These are phyloP conservation scores for Pollenia labialis DNA, from an alignment of 2,888 invertebrate genomes.

Conservation along the genomic window DNA sequence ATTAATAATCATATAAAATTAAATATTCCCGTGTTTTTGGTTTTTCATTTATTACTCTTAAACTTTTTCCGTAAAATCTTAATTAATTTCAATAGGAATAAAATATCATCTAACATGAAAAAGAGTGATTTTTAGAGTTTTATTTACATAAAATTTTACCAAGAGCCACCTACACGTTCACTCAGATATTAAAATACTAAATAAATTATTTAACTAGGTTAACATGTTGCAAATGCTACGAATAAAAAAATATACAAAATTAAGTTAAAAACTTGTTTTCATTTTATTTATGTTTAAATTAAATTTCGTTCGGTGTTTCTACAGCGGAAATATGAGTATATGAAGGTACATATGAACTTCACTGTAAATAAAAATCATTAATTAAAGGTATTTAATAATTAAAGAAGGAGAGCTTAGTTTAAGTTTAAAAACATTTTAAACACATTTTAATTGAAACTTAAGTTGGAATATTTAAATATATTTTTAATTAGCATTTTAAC, in stretches of 20 bases:
- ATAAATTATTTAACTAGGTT: constrained; percentile 64
- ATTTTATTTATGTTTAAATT: constrained; percentile 50
- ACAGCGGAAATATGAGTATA: constrained; percentile 29
- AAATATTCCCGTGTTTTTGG: neutral
- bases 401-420: no score
- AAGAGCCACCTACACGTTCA: neutral
- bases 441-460: no score
- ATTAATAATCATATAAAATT: neutral
- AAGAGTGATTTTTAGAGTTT: constrained; percentile 7
- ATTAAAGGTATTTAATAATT: constrained; percentile 8
- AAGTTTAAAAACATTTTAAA: no score
- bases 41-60: neutral
- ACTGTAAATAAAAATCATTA: neutral
- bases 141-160: constrained; percentile 37
- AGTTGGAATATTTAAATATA: no score
- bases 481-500: no score
- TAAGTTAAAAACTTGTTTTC: constrained; percentile 51
- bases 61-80: constrained; percentile 6
- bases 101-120: neutral
- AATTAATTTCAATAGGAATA: neutral
- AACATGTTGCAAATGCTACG: constrained; percentile 47
- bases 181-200: constrained; percentile 39
- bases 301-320: constrained; percentile 32
- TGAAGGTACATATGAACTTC: neutral
- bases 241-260: constrained; percentile 10